Evolutionary conservation across 2,113 vertebrate genomes (phyloP).

Genomic region (Agelaius phoeniceus): DNA sequence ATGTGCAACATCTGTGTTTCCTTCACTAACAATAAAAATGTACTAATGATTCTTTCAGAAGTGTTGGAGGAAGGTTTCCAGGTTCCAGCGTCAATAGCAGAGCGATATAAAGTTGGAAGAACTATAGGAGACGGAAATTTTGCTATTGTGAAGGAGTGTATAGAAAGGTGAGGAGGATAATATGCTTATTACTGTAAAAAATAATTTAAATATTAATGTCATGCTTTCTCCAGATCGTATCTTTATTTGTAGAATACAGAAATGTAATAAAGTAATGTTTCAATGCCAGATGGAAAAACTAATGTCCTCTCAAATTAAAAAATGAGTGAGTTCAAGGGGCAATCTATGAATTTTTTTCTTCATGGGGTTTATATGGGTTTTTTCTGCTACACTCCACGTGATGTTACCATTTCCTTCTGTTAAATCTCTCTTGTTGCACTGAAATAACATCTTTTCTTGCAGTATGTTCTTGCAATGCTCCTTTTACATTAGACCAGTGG

Average conservation of each 20-base stretch:
- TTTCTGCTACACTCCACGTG: neutral
- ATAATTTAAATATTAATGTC: neutral
- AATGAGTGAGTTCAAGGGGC: neutral
- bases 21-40: slow-evolving; percentile 73
- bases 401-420: neutral
- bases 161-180: slow-evolving; percentile 85
- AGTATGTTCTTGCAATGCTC: neutral
- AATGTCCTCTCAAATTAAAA: slow-evolving; percentile 8
- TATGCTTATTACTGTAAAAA: slow-evolving; percentile 40
- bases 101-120: slow-evolving; percentile 94
- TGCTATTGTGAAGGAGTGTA: slow-evolving; percentile 95
- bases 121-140: slow-evolving; percentile 97
- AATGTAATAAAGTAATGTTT: slow-evolving; percentile 34
- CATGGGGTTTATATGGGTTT: neutral
- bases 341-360: slow-evolving; percentile 32
- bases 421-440: slow-evolving; percentile 5
- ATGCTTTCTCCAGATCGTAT: neutral
- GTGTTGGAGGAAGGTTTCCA: slow-evolving; percentile 85
- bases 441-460: neutral
- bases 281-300: slow-evolving; percentile 14
- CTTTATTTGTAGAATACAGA: slow-evolving; percentile 28
- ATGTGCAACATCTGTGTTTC: slow-evolving; percentile 70
- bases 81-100: slow-evolving; percentile 90
- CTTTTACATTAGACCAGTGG: neutral
- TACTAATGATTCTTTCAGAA: slow-evolving; percentile 82